Evolutionary conservation across 1,140 invertebrate species (phyloP).

Genomic region (Anthonomus grandis): DNA sequence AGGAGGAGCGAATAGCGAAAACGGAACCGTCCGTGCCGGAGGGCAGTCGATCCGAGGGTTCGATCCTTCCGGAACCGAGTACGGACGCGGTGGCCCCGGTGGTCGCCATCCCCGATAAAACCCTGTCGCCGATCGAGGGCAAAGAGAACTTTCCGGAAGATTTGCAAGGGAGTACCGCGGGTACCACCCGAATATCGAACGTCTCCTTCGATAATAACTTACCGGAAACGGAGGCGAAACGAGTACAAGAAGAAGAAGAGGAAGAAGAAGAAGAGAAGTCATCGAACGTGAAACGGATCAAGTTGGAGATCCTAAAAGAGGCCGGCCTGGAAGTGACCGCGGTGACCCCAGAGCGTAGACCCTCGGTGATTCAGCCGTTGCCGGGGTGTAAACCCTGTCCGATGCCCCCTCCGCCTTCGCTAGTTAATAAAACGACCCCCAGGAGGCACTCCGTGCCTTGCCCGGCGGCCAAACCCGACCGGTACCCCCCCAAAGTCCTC

Average conservation of each 20-base stretch:
- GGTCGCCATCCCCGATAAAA: slow-evolving; percentile 30
- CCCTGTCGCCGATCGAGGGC: slow-evolving; percentile 50
- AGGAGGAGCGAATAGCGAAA: slow-evolving; percentile 18
- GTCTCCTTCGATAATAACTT: slow-evolving; percentile 56
- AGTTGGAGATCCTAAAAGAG: slow-evolving; percentile 69
- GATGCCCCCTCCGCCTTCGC: slow-evolving; percentile 48
- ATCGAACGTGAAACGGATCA: slow-evolving; percentile 60
- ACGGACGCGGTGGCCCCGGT: slow-evolving; percentile 28
- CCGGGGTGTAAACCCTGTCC: slow-evolving; percentile 27
- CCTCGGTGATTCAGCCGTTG: slow-evolving; percentile 43
- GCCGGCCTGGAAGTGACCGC: slow-evolving; percentile 70
- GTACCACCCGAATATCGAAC: slow-evolving; percentile 29
- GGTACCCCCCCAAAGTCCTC: slow-evolving; percentile 57
- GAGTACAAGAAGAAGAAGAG: slow-evolving; percentile 24
- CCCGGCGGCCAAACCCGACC: slow-evolving; percentile 20
- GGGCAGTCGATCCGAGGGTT: slow-evolving; percentile 21
- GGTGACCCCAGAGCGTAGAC: slow-evolving; percentile 48
- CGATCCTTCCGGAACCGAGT: slow-evolving; percentile 31
- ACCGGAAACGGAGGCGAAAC: slow-evolving; percentile 63
- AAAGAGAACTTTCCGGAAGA: slow-evolving; percentile 58
- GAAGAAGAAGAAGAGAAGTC: slow-evolving; percentile 23
- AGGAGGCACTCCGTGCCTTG: slow-evolving; percentile 17
- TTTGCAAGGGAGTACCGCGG: background rate
- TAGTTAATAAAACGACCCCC: slow-evolving; percentile 13
- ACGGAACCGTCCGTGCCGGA: slow-evolving; percentile 20